These are phyloP conservation scores for Pelagia noctiluca DNA, from an alignment of 30 jellyfish, hydroid and myxozoan genomes.

Conservation along the genomic window DNA sequence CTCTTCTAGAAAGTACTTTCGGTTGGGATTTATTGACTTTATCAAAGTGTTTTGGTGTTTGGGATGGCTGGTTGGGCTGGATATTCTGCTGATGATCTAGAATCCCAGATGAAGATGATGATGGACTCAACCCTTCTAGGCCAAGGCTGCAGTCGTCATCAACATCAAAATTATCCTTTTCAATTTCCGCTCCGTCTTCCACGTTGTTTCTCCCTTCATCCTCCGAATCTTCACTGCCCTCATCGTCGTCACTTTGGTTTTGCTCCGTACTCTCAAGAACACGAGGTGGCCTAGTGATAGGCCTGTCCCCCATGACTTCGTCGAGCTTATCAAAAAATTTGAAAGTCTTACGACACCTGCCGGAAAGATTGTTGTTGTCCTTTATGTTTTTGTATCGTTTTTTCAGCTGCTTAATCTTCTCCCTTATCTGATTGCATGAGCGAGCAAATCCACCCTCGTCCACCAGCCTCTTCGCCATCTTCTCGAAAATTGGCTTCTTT, in stretches of 20 bases:
- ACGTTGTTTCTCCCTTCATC: not conserved
- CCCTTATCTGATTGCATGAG: constrained; percentile 14
- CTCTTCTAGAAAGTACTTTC: not conserved
- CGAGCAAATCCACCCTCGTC: constrained; percentile 11
- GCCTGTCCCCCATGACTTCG: constrained; percentile 40
- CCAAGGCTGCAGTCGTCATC: too few relatives aligned
- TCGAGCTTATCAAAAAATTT: constrained; percentile 25
- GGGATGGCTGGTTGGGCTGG: not conserved
- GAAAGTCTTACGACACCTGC: constrained; percentile 29
- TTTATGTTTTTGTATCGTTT: constrained; percentile 23
- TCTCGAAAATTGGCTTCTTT: constrained; percentile 19
- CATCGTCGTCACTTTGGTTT: not conserved
- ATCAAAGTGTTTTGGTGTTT: not conserved
- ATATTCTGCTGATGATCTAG: not conserved
- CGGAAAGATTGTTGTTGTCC: constrained; percentile 33
- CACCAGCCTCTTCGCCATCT: constrained; percentile 16
- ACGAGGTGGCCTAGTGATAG: constrained; percentile 42
- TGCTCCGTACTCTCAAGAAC: constrained; percentile 11
- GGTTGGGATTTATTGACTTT: not conserved
- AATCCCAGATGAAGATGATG: too few relatives aligned
- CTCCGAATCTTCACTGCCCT: not conserved
- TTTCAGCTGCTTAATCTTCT: constrained; percentile 33
- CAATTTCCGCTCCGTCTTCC: not conserved
- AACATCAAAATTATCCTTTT: constrained; percentile 16
- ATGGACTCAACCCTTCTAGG: too few relatives aligned